These are phyloP conservation scores for Pheosia tremula DNA, from an alignment of 2,888 invertebrate species.

Conservation along the genomic window DNA sequence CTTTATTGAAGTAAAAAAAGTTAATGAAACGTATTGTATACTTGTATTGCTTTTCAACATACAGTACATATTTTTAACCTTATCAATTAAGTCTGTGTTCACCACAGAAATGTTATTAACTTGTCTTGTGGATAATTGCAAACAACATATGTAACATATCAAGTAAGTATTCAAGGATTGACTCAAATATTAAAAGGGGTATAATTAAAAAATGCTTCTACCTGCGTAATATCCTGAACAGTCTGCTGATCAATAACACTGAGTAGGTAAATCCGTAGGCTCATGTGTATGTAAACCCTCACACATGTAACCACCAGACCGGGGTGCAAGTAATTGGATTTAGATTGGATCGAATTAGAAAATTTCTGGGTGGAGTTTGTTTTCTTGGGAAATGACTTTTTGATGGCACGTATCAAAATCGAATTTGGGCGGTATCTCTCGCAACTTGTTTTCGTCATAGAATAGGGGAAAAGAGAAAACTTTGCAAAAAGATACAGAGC, in stretches of 20 bases:
- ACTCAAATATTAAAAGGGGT: too few species aligned
- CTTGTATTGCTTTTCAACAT: too few species aligned
- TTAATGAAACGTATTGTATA: too few species aligned
- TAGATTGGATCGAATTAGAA: slow-evolving; percentile 80
- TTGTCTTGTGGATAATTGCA: neutral
- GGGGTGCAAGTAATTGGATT: slow-evolving; percentile 73
- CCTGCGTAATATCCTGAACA: neutral
- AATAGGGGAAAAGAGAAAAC: slow-evolving; percentile 25
- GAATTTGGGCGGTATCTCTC: slow-evolving; percentile 54
- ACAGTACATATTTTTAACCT: too few species aligned
- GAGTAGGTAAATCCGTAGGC: neutral
- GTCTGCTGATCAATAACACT: neutral
- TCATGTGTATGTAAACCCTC: neutral
- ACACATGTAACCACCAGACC: slow-evolving; percentile 1
- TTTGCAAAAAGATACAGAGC: slow-evolving; percentile 16
- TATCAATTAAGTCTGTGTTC: neutral
- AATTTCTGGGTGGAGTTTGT: slow-evolving; percentile 73
- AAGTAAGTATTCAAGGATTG: too few species aligned
- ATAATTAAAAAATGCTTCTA: too few species aligned
- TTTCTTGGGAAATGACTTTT: slow-evolving; percentile 75
- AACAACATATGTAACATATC: neutral
- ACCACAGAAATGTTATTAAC: neutral
- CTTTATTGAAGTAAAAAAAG: too few species aligned
- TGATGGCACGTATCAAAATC: slow-evolving; percentile 77
- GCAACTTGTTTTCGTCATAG: slow-evolving; percentile 29